A percentile compares a stretch with the other conserved stretches of the same genome.
These are phyloP conservation scores for Trematomus bernacchii DNA, from an alignment of 2,797 vertebrate genomes.

Conservation along the genomic window DNA sequence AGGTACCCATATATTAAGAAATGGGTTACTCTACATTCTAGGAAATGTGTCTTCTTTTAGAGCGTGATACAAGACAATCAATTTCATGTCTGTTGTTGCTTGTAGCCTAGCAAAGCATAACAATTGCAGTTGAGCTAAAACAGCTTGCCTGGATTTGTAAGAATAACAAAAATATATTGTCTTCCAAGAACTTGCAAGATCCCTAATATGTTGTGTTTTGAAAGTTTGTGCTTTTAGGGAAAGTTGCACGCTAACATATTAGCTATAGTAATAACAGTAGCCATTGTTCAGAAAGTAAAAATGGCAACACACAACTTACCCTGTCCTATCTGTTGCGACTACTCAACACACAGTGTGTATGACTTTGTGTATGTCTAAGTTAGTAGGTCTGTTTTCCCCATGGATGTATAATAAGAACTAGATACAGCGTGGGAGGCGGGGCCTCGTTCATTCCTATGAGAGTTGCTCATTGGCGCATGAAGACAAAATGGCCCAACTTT, in stretches of 20 bases:
- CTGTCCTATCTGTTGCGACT: background rate
- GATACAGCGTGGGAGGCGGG: no score
- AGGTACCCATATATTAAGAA: slow-evolving; percentile 1
- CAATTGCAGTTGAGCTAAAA: background rate
- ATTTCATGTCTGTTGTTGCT: background rate
- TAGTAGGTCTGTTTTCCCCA: no score
- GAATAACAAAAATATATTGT: background rate
- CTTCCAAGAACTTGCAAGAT: background rate
- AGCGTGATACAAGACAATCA: background rate
- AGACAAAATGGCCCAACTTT: no score
- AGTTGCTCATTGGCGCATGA: no score
- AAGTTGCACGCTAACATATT: background rate
- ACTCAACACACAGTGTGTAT: background rate
- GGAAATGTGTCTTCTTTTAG: slow-evolving; percentile 16
- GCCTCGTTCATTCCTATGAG: no score
- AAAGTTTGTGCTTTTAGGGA: background rate
- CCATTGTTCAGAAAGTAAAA: no score
- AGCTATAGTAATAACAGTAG: no score
- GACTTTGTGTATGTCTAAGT: no score
- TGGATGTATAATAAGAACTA: no score
- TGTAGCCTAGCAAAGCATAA: background rate
- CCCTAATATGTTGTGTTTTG: background rate
- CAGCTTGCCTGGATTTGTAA: background rate
- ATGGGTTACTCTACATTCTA: slow-evolving; percentile 8
- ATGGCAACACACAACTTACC: no score